Percentiles rank a stretch among this genome's conserved stretches.
These are phyloP conservation scores for Drosophila saltans DNA, from an alignment of 1,140 invertebrate species.

Conservation along the genomic window DNA sequence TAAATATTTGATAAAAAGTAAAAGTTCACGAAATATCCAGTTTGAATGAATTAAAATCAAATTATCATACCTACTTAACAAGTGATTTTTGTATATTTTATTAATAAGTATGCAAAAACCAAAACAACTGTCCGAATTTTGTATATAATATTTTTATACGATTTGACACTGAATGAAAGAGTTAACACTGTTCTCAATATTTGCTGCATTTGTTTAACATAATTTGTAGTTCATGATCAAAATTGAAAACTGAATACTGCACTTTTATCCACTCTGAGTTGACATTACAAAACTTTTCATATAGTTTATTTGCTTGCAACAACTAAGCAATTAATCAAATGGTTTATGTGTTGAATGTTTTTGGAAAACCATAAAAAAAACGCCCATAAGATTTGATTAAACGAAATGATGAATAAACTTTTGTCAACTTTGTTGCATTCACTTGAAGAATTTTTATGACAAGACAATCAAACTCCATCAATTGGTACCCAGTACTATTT, in stretches of 20 bases:
- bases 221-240: slow-evolving; percentile 59
- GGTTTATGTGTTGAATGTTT: background rate
- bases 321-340: slow-evolving; percentile 27
- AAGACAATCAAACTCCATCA: background rate
- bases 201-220: slow-evolving; percentile 51
- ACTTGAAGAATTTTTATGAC: background rate
- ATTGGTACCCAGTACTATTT: slow-evolving; percentile 12
- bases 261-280: slow-evolving; percentile 16
- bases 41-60: slow-evolving; percentile 18
- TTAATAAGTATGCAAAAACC: slow-evolving; percentile 14
- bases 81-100: slow-evolving; percentile 31
- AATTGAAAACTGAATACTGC: slow-evolving; percentile 36
- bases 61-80: slow-evolving; percentile 53
- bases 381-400: slow-evolving; percentile 8
- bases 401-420: slow-evolving; percentile 4
- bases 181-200: slow-evolving; percentile 8
- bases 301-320: background rate
- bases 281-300: too few relatives aligned
- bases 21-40: slow-evolving; percentile 1
- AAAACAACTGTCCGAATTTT: slow-evolving; percentile 1
- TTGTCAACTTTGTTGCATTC: background rate
- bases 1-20: background rate
- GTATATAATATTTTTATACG: slow-evolving; percentile 9
- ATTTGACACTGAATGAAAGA: slow-evolving; percentile 2
- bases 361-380: background rate